phyloP scores from a whole-genome alignment of 2,797 vertebrate genomes.

The Gallinago stenura region DNA sequence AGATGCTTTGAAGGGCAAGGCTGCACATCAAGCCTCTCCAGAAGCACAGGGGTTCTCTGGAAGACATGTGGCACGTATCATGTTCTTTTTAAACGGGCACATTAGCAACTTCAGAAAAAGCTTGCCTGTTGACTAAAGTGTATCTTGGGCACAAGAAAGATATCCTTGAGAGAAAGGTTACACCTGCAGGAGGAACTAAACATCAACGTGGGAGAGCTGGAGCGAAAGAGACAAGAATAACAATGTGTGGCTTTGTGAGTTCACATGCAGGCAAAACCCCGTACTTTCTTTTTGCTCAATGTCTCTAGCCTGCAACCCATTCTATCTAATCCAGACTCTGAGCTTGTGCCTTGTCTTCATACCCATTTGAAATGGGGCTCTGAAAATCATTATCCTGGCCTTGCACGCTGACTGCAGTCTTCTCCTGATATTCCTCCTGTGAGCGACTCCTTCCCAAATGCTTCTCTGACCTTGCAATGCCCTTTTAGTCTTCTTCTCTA shows the following conservation, averaged over 20 bases:
- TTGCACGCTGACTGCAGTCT: background rate
- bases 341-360: background rate
- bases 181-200: background rate
- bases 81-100: accelerated
- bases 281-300: background rate
- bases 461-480: background rate
- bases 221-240: background rate
- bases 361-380: background rate
- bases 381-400: background rate
- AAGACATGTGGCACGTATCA: background rate
- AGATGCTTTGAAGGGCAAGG: background rate
- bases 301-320: background rate
- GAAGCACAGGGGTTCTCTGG: background rate
- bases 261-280: background rate
- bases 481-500: background rate
- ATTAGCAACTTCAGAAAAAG: background rate
- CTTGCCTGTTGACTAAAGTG: background rate
- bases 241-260: background rate
- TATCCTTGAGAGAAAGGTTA: background rate
- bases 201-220: background rate
- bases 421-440: background rate
- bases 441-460: background rate
- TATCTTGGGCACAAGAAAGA: background rate
- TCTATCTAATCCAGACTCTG: background rate
- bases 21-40: background rate